Evolutionary conservation across 2,797 vertebrate genomes (phyloP).

Genomic region (Rhabdomys pumilio): DNA sequence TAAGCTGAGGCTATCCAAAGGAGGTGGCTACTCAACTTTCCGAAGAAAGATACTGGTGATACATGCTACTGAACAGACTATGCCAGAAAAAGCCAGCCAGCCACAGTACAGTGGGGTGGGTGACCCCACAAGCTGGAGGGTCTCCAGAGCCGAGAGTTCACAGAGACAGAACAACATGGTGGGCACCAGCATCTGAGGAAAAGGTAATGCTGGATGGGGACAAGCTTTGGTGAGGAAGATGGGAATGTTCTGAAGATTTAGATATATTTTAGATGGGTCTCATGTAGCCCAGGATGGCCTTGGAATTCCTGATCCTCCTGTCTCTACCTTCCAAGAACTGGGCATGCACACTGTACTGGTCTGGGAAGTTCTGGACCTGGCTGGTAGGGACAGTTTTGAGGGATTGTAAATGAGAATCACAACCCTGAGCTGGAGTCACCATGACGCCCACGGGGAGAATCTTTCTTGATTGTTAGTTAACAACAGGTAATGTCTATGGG

Average conservation of each 20-base stretch:
- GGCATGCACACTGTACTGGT: not conserved
- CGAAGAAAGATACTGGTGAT: not conserved
- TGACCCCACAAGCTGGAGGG: not conserved
- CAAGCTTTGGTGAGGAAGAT: not conserved
- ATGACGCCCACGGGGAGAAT: not conserved
- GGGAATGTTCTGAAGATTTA: not conserved
- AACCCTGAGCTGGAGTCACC: not conserved
- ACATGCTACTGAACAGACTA: accelerated
- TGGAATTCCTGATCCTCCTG: not conserved
- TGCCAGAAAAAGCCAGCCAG: not conserved
- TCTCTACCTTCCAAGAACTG: not conserved
- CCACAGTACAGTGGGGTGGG: not conserved
- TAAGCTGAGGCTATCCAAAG: too few species aligned
- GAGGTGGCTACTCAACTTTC: not conserved
- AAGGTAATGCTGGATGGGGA: not conserved
- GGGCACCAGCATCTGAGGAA: not conserved
- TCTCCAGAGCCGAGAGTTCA: not conserved
- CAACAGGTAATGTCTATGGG: not conserved
- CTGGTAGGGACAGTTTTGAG: too few species aligned
- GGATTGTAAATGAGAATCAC: accelerated
- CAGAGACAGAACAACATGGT: not conserved
- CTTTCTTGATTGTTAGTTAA: not conserved
- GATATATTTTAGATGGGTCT: not conserved
- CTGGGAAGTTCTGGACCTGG: not conserved
- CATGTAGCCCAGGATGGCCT: not conserved